Evolutionary conservation across 2,888 invertebrate species (phyloP).

Genomic region (Dasysyrphus albostriatus): DNA sequence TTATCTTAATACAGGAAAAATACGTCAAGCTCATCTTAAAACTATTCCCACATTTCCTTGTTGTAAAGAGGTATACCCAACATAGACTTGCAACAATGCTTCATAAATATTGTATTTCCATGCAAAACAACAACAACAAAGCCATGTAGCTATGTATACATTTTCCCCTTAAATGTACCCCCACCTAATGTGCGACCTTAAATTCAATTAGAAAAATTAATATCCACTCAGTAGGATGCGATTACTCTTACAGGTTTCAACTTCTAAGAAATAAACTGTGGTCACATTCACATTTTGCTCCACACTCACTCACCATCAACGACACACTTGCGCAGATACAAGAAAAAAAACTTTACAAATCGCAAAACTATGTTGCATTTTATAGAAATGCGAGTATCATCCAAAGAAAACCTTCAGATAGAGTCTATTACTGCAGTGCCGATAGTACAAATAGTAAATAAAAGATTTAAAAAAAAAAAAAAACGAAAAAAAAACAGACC

Average conservation of each 20-base stretch:
- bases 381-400: slow-evolving; percentile 60
- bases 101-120: slow-evolving; percentile 49
- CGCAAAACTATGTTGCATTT: slow-evolving; percentile 32
- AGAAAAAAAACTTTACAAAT: slow-evolving; percentile 25
- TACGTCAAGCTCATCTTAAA: slow-evolving; percentile 42
- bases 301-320: background rate
- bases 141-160: slow-evolving; percentile 4
- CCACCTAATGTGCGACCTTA: slow-evolving; percentile 53
- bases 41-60: slow-evolving; percentile 52
- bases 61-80: slow-evolving; percentile 24
- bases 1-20: slow-evolving; percentile 37
- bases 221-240: slow-evolving; percentile 37
- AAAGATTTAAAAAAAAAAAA: background rate
- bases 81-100: slow-evolving; percentile 36
- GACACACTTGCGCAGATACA: slow-evolving; percentile 5
- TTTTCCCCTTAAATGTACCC: background rate
- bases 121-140: slow-evolving; percentile 14
- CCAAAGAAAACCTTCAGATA: slow-evolving; percentile 45
- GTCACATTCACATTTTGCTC: slow-evolving; percentile 57
- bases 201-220: slow-evolving; percentile 65
- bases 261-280: slow-evolving; percentile 43
- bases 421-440: background rate
- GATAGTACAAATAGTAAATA: background rate
- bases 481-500: slow-evolving; percentile 20
- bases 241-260: slow-evolving; percentile 1